phyloP scores from a whole-genome alignment of 2,888 invertebrate species.

The Protonemura montana region DNA sequence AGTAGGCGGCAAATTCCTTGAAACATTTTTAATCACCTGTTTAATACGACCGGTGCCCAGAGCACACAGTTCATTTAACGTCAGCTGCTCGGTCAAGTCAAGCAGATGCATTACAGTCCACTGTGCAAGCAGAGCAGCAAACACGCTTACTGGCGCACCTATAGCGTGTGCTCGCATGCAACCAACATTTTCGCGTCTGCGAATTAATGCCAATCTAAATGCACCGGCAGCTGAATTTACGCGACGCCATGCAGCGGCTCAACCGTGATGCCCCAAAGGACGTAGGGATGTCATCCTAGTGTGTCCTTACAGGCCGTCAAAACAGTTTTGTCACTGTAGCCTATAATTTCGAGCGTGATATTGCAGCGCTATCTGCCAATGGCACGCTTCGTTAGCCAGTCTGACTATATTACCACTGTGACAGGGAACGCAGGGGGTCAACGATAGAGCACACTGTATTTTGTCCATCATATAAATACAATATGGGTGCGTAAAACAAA shows the following conservation, averaged over 20 bases:
- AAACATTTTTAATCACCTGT: not conserved
- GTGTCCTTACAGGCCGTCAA: not conserved
- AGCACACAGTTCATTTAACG: not conserved
- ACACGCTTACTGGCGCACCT: not conserved
- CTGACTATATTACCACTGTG: not conserved
- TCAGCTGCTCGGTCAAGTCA: conserved; percentile 1
- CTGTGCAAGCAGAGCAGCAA: not conserved
- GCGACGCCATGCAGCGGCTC: not conserved
- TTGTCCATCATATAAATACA: too few relatives aligned
- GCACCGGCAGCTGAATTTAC: not conserved
- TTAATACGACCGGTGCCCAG: too few relatives aligned
- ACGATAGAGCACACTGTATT: too few relatives aligned
- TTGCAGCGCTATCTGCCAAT: too few relatives aligned
- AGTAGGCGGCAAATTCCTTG: not conserved
- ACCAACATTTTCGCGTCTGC: not conserved
- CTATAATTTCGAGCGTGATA: not conserved
- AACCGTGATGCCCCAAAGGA: not conserved
- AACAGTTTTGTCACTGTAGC: not conserved
- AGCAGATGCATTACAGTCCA: not conserved
- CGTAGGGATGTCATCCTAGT: not conserved
- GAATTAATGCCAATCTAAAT: not conserved
- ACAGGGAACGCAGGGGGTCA: too few relatives aligned
- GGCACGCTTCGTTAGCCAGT: not conserved
- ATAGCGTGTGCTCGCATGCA: not conserved
- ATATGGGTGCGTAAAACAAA: too few relatives aligned